Conservation (phyloP, 2,113 vertebrate genomes). For the Tetraodon nigroviridis region DNA sequence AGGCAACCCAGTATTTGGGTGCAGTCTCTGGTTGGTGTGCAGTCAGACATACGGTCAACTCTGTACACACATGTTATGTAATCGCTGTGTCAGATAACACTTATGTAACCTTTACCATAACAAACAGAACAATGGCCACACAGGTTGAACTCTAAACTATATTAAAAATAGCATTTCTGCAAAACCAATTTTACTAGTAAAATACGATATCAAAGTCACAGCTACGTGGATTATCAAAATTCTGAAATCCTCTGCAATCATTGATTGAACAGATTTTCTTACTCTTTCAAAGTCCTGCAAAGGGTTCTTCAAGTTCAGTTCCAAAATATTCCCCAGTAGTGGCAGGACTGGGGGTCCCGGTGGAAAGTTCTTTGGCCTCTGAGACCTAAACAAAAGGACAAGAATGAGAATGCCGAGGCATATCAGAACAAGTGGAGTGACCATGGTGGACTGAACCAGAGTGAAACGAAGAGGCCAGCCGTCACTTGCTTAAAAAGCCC, state of each 20-base stretch:
- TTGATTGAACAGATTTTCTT: not conserved
- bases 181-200: no score
- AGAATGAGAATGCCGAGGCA: slow-evolving; percentile 50
- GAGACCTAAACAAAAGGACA: slow-evolving; percentile 39
- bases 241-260: not conserved
- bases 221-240: not conserved
- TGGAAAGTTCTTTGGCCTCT: slow-evolving; percentile 70
- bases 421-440: no score
- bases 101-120: no score
- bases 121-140: no score
- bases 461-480: not conserved
- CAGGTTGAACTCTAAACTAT: no score
- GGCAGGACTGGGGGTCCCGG: slow-evolving; percentile 65
- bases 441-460: slow-evolving; percentile 2
- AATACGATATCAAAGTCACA: not conserved
- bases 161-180: no score
- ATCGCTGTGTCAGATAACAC: no score
- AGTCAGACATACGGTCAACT: no score
- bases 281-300: slow-evolving; percentile 69
- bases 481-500: not conserved
- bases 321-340: slow-evolving; percentile 65
- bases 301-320: slow-evolving; percentile 60
- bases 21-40: no score
- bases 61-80: no score
- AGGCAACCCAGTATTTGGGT: no score